Conservation (phyloP, 2,113 vertebrate species). For the Rana temporaria region DNA sequence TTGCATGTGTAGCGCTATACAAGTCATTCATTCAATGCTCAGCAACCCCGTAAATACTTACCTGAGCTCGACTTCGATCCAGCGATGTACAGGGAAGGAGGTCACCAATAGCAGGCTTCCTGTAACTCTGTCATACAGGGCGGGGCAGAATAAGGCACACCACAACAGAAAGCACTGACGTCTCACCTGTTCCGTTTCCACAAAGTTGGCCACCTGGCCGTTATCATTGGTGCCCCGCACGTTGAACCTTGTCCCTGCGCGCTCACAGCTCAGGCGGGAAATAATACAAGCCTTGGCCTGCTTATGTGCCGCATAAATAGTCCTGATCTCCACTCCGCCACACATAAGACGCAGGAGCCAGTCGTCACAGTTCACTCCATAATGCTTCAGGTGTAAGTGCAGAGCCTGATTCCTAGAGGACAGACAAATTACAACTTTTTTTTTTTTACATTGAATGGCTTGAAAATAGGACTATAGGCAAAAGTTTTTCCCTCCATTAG, state of each 20-base stretch:
- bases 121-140: too few species aligned
- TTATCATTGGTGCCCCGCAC: constrained; percentile 96
- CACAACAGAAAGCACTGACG: neutral
- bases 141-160: neutral
- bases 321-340: constrained; percentile 94
- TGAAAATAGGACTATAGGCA: too few species aligned
- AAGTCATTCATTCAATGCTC: too few species aligned
- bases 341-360: constrained; percentile 97
- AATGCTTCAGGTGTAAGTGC: constrained; percentile 95
- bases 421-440: neutral
- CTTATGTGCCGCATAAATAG: constrained; percentile 96
- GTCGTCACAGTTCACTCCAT: constrained; percentile 94
- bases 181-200: constrained; percentile 95
- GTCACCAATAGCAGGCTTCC: too few species aligned
- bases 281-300: constrained; percentile 98
- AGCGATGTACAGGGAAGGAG: too few species aligned
- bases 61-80: too few species aligned
- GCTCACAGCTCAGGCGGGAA: constrained; percentile 93
- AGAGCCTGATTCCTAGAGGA: constrained; percentile 90
- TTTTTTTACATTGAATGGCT: neutral
- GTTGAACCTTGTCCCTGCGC: constrained; percentile 94
- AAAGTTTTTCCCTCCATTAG: too few species aligned
- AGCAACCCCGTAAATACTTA: too few species aligned
- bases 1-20: too few species aligned
- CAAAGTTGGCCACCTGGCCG: constrained; percentile 97